Conservation (phyloP, 2,113 vertebrate genomes). For the Anas platyrhynchos region DNA sequence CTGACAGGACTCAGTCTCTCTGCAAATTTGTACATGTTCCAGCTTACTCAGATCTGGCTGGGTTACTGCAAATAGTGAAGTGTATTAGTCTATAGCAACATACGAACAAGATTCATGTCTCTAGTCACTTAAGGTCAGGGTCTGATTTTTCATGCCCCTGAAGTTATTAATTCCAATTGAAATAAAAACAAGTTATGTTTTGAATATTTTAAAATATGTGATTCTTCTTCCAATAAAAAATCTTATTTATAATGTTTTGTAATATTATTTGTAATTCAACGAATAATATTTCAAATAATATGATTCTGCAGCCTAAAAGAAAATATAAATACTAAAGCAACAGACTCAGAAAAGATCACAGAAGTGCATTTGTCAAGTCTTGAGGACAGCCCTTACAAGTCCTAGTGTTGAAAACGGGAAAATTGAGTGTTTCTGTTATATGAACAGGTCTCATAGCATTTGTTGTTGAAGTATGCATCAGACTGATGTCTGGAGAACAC, state of each 20-base stretch:
- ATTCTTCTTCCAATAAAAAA: not conserved
- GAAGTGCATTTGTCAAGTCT: not conserved
- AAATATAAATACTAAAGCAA: not conserved
- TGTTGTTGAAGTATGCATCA: not conserved
- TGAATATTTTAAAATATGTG: not conserved
- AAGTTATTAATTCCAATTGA: not conserved
- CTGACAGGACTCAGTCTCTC: not conserved
- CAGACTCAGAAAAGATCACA: not conserved
- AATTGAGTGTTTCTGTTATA: not conserved
- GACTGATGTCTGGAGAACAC: not conserved
- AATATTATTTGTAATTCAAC: not conserved
- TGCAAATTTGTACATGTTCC: not conserved
- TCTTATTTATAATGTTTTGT: not conserved
- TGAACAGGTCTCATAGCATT: not conserved
- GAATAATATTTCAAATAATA: not conserved
- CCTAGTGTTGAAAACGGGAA: not conserved
- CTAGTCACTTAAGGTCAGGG: not conserved
- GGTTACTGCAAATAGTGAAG: not conserved
- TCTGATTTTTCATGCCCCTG: not conserved
- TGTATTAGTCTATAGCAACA: accelerated
- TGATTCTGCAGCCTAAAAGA: not conserved
- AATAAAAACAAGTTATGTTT: not conserved
- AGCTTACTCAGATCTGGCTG: not conserved
- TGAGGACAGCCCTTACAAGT: not conserved
- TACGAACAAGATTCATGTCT: not conserved